phyloP scores from a whole-genome alignment of 2,888 invertebrate species.

The Lochmaea capreae region DNA sequence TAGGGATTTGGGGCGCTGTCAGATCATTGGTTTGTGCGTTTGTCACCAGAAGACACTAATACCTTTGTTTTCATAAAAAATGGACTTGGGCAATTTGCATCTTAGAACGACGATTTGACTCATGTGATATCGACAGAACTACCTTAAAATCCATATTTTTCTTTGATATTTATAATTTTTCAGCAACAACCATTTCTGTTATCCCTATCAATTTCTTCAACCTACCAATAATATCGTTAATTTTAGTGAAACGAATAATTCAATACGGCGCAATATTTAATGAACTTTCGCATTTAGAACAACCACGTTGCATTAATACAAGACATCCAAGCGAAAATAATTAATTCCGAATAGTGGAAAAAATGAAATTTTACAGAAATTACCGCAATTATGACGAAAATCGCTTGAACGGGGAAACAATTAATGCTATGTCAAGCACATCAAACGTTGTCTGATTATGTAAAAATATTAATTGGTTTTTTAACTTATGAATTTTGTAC shows the following conservation, averaged over 20 bases:
- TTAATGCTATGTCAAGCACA: slow-evolving; percentile 12
- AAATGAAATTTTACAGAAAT: slow-evolving; percentile 28
- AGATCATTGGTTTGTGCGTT: no score
- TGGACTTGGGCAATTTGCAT: no score
- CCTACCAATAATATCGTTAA: neutral
- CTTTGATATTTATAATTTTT: no score
- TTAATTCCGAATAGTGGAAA: slow-evolving; percentile 31
- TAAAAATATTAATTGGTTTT: slow-evolving; percentile 27
- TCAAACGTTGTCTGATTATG: slow-evolving; percentile 25
- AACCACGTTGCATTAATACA: slow-evolving; percentile 13
- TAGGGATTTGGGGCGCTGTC: no score
- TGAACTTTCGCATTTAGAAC: neutral
- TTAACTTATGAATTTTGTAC: slow-evolving; percentile 11
- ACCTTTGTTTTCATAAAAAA: no score
- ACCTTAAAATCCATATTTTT: no score
- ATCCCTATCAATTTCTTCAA: no score
- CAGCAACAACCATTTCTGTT: no score
- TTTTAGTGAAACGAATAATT: neutral
- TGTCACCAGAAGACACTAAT: no score
- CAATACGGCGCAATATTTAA: slow-evolving; percentile 7
- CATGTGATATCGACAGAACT: no score
- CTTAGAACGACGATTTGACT: no score
- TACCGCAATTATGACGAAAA: slow-evolving; percentile 33
- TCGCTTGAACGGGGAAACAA: slow-evolving; percentile 28
- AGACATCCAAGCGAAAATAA: slow-evolving; percentile 29